Conservation (phyloP, 2,113 vertebrate species). For the Dasypus novemcinctus region DNA sequence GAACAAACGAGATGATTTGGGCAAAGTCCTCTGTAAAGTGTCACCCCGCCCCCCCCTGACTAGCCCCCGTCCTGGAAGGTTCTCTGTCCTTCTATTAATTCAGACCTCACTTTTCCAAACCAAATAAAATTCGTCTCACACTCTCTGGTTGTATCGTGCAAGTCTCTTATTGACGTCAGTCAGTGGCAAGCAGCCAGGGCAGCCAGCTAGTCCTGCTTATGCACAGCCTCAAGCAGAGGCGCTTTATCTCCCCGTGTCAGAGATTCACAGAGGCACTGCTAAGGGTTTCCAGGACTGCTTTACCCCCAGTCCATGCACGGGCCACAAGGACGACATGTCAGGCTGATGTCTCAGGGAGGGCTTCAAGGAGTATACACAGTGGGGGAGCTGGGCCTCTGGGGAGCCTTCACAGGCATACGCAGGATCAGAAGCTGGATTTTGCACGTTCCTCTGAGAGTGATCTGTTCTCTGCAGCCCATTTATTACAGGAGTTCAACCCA, state of each 20-base stretch:
- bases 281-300: background rate
- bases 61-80: background rate
- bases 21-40: background rate
- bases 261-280: background rate
- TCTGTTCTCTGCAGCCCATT: background rate
- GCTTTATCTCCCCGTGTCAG: background rate
- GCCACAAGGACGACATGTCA: background rate
- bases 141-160: background rate
- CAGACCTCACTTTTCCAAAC: constrained; percentile 33
- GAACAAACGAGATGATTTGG: background rate
- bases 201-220: background rate
- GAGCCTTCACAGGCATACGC: background rate
- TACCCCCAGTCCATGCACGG: background rate
- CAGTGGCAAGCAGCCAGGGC: background rate
- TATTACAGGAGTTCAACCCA: too few species aligned
- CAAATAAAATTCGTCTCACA: background rate
- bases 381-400: background rate
- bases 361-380: background rate
- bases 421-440: background rate
- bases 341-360: background rate
- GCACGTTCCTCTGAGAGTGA: background rate
- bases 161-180: constrained; percentile 4
- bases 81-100: constrained; percentile 34
- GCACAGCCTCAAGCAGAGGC: background rate
- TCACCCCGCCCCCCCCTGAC: too few species aligned